Base-by-base conservation (phyloP, 2,113 vertebrate genomes). In the Tenebrosternarchus preto region DNA sequence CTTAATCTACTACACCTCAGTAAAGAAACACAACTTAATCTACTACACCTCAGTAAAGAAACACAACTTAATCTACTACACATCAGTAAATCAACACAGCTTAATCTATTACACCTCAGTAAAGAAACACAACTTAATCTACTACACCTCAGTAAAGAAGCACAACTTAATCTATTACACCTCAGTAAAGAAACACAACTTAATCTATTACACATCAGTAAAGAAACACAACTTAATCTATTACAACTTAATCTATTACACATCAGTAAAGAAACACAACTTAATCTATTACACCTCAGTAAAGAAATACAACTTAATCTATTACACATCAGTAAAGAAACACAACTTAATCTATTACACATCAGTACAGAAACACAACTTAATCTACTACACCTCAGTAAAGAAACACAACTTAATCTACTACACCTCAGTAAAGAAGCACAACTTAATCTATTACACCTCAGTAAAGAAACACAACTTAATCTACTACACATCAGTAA, bases 151-250 rank as follows among this genome's bases (percentile, higher is more conserved):
- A 80, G 43, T 50, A 69, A 77, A 24, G 9, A 71, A 71, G 64
- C n/a, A 82, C 81, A 46, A 75, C 75, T 68, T 73, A 31, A 73
- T 78, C 75, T 66, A 73, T n/a, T n/a, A n/a, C 59, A 73, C 75
- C 50, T 68, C 29, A 80, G 43, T 50, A 69, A 77, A 24, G 9
- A 71, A 71, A 72, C n/a, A 82, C 81, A 46, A 75, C 75, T 68
- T 73, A 31, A 73, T 78, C 75, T 66, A 73, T n/a, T n/a, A n/a
- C 59, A 73, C 75, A 31, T 68, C 29, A 80, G 43, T 50, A 69
- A 77, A 24, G 9, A 71, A 71, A 72, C n/a, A 82, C 81, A 46
- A 75, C 75, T 68, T 73, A 31, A 73, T 78, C 75, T 66, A 73
- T n/a, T n/a, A n/a, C n/a, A n/a, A n/a, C n/a, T n/a, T n/a, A n/a